Conservation (phyloP, 2,888 invertebrate genomes). For the Nemapogon koenigi region DNA sequence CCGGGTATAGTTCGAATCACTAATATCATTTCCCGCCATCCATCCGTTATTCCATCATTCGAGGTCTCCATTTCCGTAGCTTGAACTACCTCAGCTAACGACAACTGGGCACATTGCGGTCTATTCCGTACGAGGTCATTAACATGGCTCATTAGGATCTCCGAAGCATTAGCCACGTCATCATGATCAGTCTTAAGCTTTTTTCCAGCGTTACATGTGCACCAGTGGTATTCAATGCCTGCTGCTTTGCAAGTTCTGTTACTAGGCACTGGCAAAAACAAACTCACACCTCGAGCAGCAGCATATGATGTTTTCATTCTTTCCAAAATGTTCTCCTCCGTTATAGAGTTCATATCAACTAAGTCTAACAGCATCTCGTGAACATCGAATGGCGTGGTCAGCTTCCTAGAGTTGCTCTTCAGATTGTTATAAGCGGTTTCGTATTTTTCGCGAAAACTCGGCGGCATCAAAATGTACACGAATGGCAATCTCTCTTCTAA, state of each 20-base stretch:
- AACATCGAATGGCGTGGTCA: slow-evolving; percentile 86
- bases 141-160: slow-evolving; percentile 68
- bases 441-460: slow-evolving; percentile 71
- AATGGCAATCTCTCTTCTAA: slow-evolving; percentile 90
- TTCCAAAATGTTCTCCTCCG: slow-evolving; percentile 38
- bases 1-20: slow-evolving; percentile 72
- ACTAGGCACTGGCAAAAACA: slow-evolving; percentile 75
- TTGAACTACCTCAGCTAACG: slow-evolving; percentile 67
- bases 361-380: slow-evolving; percentile 80
- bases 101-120: slow-evolving; percentile 70
- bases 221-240: slow-evolving; percentile 84
- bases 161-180: slow-evolving; percentile 64
- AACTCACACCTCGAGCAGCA: slow-evolving; percentile 71
- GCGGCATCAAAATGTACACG: slow-evolving; percentile 74
- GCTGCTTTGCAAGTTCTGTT: slow-evolving; percentile 80
- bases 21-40: slow-evolving; percentile 68
- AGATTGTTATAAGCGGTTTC: slow-evolving; percentile 70
- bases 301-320: slow-evolving; percentile 34
- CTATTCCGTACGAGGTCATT: slow-evolving; percentile 68
- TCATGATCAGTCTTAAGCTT: slow-evolving; percentile 60
- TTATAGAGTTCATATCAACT: slow-evolving; percentile 51
- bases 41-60: slow-evolving; percentile 29
- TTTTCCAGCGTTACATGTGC: slow-evolving; percentile 79
- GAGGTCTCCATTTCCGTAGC: slow-evolving; percentile 68
- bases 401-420: slow-evolving; percentile 67